phyloP scores from a whole-genome alignment of 1,140 invertebrate genomes.

The Acromyrmex charruanus region DNA sequence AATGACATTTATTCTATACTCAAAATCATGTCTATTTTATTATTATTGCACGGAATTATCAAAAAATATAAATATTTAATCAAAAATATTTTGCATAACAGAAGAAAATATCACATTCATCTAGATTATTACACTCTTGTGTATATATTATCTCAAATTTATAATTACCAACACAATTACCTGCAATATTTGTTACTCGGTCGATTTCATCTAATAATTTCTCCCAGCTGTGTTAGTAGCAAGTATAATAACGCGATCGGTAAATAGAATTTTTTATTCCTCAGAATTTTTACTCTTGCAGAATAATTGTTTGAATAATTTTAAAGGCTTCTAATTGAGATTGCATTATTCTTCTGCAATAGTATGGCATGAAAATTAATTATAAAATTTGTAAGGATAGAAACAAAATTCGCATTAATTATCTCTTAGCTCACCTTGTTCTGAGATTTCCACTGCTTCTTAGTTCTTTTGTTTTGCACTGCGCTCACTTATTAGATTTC shows the following conservation, averaged over 20 bases:
- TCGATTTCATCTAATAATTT: conserved; percentile 21
- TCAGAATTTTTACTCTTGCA: no score
- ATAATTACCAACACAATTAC: not conserved
- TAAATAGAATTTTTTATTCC: conserved; percentile 1
- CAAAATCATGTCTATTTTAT: not conserved
- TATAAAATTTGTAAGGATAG: not conserved
- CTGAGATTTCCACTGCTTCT: not conserved
- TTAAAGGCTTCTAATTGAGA: not conserved
- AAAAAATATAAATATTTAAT: conserved; percentile 10
- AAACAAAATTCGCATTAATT: conserved; percentile 4
- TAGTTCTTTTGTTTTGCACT: not conserved
- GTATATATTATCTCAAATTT: conserved; percentile 6
- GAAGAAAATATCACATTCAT: not conserved
- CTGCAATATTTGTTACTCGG: not conserved
- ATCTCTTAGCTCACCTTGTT: not conserved
- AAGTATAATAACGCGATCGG: not conserved
- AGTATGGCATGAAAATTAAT: not conserved
- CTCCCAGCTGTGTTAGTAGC: not conserved
- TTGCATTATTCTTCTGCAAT: not conserved
- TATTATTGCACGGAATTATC: not conserved
- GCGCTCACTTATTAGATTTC: conserved; percentile 17
- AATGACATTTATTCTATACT: conserved; percentile 13
- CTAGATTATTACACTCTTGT: conserved; percentile 26
- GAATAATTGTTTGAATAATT: not conserved
- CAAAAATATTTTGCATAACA: not conserved